Evolutionary conservation across 2,888 invertebrate genomes (phyloP), one percentile per base, ranked within the genome.

Genomic region (Dynastes maya): DNA sequence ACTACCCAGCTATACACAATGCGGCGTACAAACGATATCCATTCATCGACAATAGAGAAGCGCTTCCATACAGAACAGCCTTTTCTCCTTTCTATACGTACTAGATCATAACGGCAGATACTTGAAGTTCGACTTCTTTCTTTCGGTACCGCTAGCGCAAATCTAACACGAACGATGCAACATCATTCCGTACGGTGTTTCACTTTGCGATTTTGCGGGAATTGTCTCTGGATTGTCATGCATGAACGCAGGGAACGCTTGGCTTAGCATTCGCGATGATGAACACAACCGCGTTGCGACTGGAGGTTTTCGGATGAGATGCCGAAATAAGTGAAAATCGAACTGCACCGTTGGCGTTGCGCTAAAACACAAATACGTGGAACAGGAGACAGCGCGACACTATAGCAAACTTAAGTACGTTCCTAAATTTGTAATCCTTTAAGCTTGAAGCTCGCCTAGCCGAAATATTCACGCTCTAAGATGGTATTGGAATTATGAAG

Each of bases 171-270:
- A 16, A 8, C n/a, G 55, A 22, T 22, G 55, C 55, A 58, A 22
- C 55, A 22, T 55, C 8, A 45, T 45, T 45, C 55, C 2, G 3
- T 22, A 22, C 55, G 55, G 16, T n/a, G 22, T 68, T 77, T 68
- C 76, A 13, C 45, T 68, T 67, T 53, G 76, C 32, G 76, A 77
- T 51, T 77, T 77, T 29, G 49, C 67, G 76, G 22, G 76, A 67
- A 68, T 77, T 77, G 76, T 77, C 55, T 67, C 37, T 77, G 76
- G 68, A 77, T 77, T 68, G 58, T 58, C 76, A 77, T 77, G 76
- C 76, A 68, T 68, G 55, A 77, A 77, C n/a, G 76, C 22, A 51
- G 32, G 8, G 27, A 63, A 67, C 58, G 76, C 76, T 77, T 29
- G 68, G 22, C 67, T 68, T 68, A 53, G 51, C 76, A 67, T 77